Conservation (phyloP, 2,888 invertebrate species). For the Temnothorax ravouxi region DNA sequence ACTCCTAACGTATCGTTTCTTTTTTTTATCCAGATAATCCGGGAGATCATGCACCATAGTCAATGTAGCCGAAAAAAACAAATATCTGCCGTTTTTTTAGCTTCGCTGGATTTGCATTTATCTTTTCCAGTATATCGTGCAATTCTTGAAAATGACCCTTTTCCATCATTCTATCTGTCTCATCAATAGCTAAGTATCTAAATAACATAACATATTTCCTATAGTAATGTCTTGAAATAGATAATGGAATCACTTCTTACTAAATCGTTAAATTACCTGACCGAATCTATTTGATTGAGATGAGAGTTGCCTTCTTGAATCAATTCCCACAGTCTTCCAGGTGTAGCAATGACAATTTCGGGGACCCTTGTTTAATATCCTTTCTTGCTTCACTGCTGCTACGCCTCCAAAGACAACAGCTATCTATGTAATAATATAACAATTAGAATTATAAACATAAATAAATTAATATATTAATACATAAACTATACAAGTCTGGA, state of each 20-base stretch:
- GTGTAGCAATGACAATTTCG: constrained; percentile 98
- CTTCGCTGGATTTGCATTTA: constrained; percentile 91
- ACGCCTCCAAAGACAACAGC: constrained; percentile 97
- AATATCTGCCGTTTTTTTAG: constrained; percentile 94
- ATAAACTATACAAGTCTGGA: background rate
- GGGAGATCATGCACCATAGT: constrained; percentile 96
- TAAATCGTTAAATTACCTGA: constrained; percentile 87
- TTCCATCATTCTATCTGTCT: constrained; percentile 99
- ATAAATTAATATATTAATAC: background rate
- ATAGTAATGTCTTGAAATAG: background rate
- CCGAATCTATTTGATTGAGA: constrained; percentile 90
- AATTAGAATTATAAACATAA: constrained; percentile 4
- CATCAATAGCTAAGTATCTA: constrained; percentile 97
- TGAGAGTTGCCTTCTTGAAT: constrained; percentile 93
- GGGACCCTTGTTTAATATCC: constrained; percentile 94
- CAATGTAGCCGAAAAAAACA: constrained; percentile 98
- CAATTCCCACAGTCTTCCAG: constrained; percentile 98
- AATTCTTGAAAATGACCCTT: constrained; percentile 98
- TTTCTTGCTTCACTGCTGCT: constrained; percentile 96
- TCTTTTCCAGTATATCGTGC: constrained; percentile 91
- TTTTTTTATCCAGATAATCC: constrained; percentile 89
- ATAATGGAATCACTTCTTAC: background rate
- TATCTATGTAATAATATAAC: constrained; percentile 83
- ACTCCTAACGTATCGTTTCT: constrained; percentile 85
- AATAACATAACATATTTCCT: constrained; percentile 28